Evolutionary conservation across 2,888 invertebrate genomes (phyloP).

Genomic region (Melipona bicolor): DNA sequence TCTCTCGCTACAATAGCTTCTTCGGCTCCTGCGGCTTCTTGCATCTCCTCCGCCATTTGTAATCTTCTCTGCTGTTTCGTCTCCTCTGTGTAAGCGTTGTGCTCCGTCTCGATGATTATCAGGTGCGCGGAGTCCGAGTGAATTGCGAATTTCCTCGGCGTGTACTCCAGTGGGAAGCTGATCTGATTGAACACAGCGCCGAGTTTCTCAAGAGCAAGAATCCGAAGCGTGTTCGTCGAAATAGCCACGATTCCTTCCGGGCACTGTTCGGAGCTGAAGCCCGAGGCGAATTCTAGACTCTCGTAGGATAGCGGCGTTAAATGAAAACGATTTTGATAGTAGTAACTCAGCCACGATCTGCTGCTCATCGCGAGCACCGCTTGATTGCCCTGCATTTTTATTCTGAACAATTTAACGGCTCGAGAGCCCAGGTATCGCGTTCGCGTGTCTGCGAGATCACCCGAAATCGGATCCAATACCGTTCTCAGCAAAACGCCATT

Average conservation of each 20-base stretch:
- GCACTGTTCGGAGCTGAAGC: slow-evolving; percentile 98
- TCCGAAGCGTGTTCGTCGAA: slow-evolving; percentile 97
- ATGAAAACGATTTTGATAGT: slow-evolving; percentile 98
- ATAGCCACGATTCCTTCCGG: slow-evolving; percentile 99
- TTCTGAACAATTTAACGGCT: slow-evolving; percentile 98
- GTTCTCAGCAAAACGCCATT: slow-evolving; percentile 97
- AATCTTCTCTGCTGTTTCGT: slow-evolving; percentile 96
- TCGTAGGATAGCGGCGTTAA: slow-evolving; percentile 98
- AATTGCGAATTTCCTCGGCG: slow-evolving; percentile 97
- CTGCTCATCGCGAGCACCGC: slow-evolving; percentile 99
- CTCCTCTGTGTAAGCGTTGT: slow-evolving; percentile 98
- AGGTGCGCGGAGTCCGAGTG: slow-evolving; percentile 96
- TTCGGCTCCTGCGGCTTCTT: slow-evolving; percentile 97
- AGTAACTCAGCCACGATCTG: slow-evolving; percentile 98
- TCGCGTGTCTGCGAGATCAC: slow-evolving; percentile 98
- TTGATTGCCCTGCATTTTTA: slow-evolving; percentile 97
- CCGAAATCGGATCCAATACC: slow-evolving; percentile 97
- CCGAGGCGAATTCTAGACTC: slow-evolving; percentile 98
- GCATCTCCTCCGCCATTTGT: slow-evolving; percentile 99
- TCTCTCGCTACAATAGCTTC: slow-evolving; percentile 98
- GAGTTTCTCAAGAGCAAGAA: slow-evolving; percentile 98
- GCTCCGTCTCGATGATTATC: slow-evolving; percentile 97
- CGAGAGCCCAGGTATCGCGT: slow-evolving; percentile 98
- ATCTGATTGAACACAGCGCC: slow-evolving; percentile 99
- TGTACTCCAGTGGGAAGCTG: slow-evolving; percentile 96